phyloP scores from a whole-genome alignment of 2,113 vertebrate species.

The Tachysurus fulvidraco region DNA sequence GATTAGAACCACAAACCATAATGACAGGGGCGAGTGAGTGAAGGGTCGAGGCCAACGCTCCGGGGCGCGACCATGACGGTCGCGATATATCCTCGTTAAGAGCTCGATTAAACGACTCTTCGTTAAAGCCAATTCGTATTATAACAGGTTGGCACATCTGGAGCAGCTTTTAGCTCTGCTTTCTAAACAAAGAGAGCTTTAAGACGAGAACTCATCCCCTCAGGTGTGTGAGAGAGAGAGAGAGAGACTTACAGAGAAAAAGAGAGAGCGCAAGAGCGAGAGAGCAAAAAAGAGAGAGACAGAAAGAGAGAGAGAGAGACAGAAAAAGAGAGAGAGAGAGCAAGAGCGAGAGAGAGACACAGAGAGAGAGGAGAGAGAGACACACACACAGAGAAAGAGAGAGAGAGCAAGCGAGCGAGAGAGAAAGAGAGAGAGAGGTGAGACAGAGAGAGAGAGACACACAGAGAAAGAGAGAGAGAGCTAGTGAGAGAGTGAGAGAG shows the following conservation, averaged over 20 bases:
- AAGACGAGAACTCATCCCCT: constrained; percentile 61
- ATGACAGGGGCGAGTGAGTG: neutral
- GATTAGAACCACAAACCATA: constrained; percentile 31
- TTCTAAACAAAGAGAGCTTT: constrained; percentile 68
- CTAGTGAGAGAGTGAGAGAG: too few species aligned
- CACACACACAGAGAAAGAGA: too few species aligned
- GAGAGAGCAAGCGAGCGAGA: too few species aligned
- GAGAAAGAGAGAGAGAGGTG: too few species aligned
- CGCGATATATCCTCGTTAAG: constrained; percentile 65
- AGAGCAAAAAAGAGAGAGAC: too few species aligned
- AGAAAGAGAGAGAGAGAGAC: too few species aligned
- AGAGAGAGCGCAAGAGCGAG: constrained; percentile 45
- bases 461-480: too few species aligned
- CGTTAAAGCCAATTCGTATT: constrained; percentile 66
- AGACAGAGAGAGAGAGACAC: too few species aligned
- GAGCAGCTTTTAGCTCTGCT: constrained; percentile 69
- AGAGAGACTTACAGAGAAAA: constrained; percentile 52
- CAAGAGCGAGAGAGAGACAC: too few species aligned
- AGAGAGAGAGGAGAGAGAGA: too few species aligned
- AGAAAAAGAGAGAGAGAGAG: too few species aligned
- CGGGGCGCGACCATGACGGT: constrained; percentile 53
- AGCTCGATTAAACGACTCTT: constrained; percentile 40
- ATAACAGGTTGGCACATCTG: constrained; percentile 72
- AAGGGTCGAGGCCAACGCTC: neutral
- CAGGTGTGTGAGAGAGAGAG: constrained; percentile 71